Evolutionary conservation across 1,140 invertebrate species (phyloP).

Genomic region (Notospermus geniculatus): DNA sequence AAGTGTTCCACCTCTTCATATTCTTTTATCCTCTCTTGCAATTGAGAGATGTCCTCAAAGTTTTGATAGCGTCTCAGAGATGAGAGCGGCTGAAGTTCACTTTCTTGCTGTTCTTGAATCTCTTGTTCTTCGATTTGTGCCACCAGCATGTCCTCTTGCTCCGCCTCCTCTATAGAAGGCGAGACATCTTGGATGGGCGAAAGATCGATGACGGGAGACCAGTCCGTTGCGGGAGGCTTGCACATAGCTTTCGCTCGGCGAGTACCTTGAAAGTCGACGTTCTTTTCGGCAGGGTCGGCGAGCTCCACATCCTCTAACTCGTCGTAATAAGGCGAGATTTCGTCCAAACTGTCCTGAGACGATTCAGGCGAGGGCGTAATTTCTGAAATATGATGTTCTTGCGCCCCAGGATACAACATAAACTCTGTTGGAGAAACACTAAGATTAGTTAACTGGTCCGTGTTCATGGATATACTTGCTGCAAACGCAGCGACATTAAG

Average conservation of each 20-base stretch:
- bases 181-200: conserved; percentile 60
- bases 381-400: conserved; percentile 12
- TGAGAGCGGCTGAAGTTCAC: conserved; percentile 19
- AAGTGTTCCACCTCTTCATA: no score
- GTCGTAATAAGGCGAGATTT: conserved; percentile 23
- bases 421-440: conserved; percentile 50
- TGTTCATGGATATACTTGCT: conserved; percentile 53
- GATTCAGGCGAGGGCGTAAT: conserved; percentile 39
- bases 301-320: conserved; percentile 42
- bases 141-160: conserved; percentile 56
- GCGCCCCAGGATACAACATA: conserved; percentile 19
- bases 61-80: conserved; percentile 38
- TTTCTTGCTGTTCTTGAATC: conserved; percentile 17
- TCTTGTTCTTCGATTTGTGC: conserved; percentile 39
- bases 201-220: conserved; percentile 59
- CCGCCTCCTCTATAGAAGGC: conserved; percentile 58
- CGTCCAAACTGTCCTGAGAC: conserved; percentile 38
- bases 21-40: background rate
- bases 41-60: conserved; percentile 41
- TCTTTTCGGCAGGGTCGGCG: conserved; percentile 48
- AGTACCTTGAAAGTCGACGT: conserved; percentile 50
- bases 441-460: conserved; percentile 50
- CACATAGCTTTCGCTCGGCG: conserved; percentile 52
- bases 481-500: conserved; percentile 53
- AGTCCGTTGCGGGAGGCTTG: conserved; percentile 51